Conservation (phyloP, 2,797 vertebrate genomes). For the Sebastes alutus region DNA sequence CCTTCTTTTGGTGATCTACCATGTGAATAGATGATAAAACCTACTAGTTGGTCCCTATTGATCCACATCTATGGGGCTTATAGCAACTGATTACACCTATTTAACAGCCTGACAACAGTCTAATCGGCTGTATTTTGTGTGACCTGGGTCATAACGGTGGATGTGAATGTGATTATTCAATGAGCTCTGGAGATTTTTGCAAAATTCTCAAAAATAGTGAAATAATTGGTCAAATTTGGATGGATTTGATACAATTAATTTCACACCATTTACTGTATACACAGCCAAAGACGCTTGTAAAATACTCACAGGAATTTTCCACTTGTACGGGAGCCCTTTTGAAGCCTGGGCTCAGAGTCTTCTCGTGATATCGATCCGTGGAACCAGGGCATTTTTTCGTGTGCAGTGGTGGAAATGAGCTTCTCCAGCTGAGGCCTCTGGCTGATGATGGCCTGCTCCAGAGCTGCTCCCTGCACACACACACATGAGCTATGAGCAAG, state of each 20-base stretch:
- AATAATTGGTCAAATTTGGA: background rate
- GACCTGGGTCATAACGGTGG: background rate
- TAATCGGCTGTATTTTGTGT: background rate
- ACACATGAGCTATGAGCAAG: background rate
- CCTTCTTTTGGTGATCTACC: too few relatives aligned
- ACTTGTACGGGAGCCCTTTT: slow-evolving; percentile 81
- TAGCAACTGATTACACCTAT: too few relatives aligned
- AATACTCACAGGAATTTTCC: slow-evolving; percentile 94
- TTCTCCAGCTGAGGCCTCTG: slow-evolving; percentile 97
- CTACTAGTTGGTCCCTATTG: too few relatives aligned
- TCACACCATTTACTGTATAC: background rate
- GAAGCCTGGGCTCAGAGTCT: slow-evolving; percentile 88
- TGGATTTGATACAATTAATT: background rate
- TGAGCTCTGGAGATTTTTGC: background rate
- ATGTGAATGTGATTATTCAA: background rate
- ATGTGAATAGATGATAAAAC: too few relatives aligned
- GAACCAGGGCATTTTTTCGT: slow-evolving; percentile 98
- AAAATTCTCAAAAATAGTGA: background rate
- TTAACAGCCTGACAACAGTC: too few relatives aligned
- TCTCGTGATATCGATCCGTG: slow-evolving; percentile 90
- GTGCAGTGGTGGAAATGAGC: slow-evolving; percentile 93
- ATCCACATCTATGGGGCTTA: too few relatives aligned
- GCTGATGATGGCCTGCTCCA: slow-evolving; percentile 98
- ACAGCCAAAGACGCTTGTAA: background rate
- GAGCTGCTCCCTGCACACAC: slow-evolving; percentile 86